Base-by-base conservation (phyloP, 2,888 invertebrate species). In the Pseudeuparius sepicola region DNA sequence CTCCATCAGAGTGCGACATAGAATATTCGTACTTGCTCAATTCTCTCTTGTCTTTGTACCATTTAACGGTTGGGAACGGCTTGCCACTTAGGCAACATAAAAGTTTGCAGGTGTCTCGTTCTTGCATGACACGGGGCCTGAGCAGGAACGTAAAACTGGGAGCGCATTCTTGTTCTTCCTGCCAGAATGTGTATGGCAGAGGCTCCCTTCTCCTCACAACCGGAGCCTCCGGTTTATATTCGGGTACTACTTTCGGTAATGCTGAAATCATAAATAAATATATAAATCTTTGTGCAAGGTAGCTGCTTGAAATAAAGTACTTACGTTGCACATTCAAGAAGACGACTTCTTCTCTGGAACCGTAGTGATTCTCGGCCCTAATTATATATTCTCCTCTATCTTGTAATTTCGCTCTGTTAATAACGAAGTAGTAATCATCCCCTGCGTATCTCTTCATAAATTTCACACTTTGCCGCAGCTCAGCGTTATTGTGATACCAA, bases 101-200 rank as follows among this genome's bases (percentile, higher is more conserved):
- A 45, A 99, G 75, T 68, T 99, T 99, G 72, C 97, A 97, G 39
- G 92, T 92, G 60, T 89, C 86, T 46, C 93, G 81, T 54, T 75
- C 63, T 68, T 98, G 98, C 78, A 99, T 97, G 52, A 97, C 88
- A 60, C 98, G 87, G 58, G 97, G 96, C 64, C 98, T 81, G 50
- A 99, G 78, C 56, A 90, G 82, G 88, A 99, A 99, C 56, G 94
- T 94, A 72, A 98, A 98, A 59, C 78, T 82, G 41, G 98, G 98
- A 42, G 89, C 89, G 53, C 84, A 81, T 66, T 92, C 90, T 61
- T 83, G 82, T 53, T 86, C 86, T 62, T 93, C 90, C 65, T 87
- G 83, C 86, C 90, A 90, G 70, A 85, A 80, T 41, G 81, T 83
- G 65, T 85, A 88, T 3, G 84, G 82, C 15, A 88, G 66, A 1